These are phyloP conservation scores for Luperina nickerlii DNA, from an alignment of 2,888 invertebrate species.

Conservation along the genomic window DNA sequence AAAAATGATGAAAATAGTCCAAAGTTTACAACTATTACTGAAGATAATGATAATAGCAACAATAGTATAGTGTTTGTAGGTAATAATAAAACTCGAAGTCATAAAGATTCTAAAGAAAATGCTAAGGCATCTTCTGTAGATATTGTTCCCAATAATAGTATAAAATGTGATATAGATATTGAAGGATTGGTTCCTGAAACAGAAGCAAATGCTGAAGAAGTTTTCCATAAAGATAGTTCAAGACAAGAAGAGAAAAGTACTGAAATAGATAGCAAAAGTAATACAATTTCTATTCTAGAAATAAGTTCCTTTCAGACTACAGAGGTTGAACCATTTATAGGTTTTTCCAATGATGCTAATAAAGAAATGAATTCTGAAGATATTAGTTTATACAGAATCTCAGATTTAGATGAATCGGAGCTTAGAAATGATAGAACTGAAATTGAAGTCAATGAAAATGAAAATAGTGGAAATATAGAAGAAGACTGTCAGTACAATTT, in stretches of 20 bases:
- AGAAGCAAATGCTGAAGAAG: constrained; percentile 1
- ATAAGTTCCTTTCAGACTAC: constrained; percentile 70
- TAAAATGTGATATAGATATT: constrained; percentile 21
- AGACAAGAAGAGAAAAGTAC: constrained; percentile 5
- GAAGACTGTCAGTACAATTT: constrained; percentile 5
- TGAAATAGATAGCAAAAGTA: constrained; percentile 21
- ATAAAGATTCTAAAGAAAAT: constrained; percentile 40
- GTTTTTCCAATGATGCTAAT: constrained; percentile 68
- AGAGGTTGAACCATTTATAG: constrained; percentile 76
- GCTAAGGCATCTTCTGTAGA: not conserved
- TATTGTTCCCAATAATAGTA: constrained; percentile 14
- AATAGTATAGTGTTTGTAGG: constrained; percentile 64
- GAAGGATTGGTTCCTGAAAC: constrained; percentile 4
- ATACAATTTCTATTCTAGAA: constrained; percentile 51
- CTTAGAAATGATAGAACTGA: constrained; percentile 33
- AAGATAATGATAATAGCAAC: constrained; percentile 68
- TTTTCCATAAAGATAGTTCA: constrained; percentile 18
- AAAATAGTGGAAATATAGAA: constrained; percentile 9
- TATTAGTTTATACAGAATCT: constrained; percentile 5
- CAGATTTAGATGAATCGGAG: constrained; percentile 23
- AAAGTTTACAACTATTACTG: constrained; percentile 64
- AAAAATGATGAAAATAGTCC: constrained; percentile 68
- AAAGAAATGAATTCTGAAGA: constrained; percentile 10
- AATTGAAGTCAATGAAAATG: constrained; percentile 15
- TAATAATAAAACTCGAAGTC: constrained; percentile 49